Conservation (phyloP, 2,888 invertebrate species). For the Lasioglossum oenotherae region DNA sequence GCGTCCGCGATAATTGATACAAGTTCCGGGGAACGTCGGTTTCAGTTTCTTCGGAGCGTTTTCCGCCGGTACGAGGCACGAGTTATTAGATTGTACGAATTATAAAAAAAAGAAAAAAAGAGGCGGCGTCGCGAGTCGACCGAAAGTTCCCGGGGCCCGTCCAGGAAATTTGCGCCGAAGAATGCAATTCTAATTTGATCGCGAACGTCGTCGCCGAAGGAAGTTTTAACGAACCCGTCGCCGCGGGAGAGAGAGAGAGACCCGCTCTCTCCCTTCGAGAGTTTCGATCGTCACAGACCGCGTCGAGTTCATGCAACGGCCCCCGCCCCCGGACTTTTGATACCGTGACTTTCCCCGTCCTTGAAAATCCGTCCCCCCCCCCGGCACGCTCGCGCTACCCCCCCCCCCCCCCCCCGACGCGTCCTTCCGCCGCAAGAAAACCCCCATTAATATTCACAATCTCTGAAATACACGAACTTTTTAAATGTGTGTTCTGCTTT, state of each 20-base stretch:
- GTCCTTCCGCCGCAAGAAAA: background rate
- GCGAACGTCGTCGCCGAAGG: constrained; percentile 60
- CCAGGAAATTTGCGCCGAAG: constrained; percentile 64
- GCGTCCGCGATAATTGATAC: background rate
- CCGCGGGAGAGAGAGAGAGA: constrained; percentile 17
- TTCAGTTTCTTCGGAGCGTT: background rate
- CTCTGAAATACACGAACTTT: background rate
- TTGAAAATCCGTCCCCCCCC: background rate
- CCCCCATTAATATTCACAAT: background rate
- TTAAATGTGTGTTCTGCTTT: background rate
- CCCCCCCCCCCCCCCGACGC: background rate
- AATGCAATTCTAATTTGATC: constrained; percentile 70
- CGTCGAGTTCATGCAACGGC: constrained; percentile 5
- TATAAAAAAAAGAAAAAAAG: background rate
- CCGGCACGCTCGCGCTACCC: background rate
- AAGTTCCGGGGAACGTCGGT: background rate
- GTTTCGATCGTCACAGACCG: constrained; percentile 63
- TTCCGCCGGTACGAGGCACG: background rate
- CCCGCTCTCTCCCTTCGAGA: constrained; percentile 8
- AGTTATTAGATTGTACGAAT: constrained; percentile 27
- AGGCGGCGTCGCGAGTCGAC: constrained; percentile 39
- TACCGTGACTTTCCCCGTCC: constrained; percentile 47
- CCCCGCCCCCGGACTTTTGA: constrained; percentile 1
- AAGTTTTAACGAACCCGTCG: constrained; percentile 69
- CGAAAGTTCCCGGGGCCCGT: constrained; percentile 58